Conservation (phyloP, 2,888 invertebrate genomes). For the Scaptomyza tumidula region DNA sequence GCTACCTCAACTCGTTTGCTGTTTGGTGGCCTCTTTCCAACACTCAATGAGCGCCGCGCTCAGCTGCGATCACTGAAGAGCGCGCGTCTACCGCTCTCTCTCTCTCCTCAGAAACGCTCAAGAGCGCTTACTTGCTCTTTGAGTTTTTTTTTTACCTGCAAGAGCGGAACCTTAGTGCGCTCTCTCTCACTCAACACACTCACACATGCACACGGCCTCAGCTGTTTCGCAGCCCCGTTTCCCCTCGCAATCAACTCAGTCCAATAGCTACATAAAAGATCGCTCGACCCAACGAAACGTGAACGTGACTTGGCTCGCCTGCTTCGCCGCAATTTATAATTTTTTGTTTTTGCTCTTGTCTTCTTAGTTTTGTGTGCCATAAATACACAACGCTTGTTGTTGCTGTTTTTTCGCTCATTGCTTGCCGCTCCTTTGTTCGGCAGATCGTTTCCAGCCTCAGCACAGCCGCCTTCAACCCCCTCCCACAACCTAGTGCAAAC, state of each 20-base stretch:
- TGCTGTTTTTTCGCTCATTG: constrained; percentile 35
- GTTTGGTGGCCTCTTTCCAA: constrained; percentile 8
- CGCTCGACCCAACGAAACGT: constrained; percentile 63
- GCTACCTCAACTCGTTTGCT: constrained; percentile 42
- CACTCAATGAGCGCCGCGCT: constrained; percentile 17
- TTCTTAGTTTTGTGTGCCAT: constrained; percentile 45
- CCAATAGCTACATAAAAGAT: constrained; percentile 19
- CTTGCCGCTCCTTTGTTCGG: constrained; percentile 55
- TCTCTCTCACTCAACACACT: constrained; percentile 1
- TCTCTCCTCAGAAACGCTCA: background rate
- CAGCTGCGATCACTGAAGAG: constrained; percentile 40
- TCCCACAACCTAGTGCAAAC: constrained; percentile 35
- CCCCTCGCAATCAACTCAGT: background rate
- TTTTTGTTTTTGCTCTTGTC: constrained; percentile 3
- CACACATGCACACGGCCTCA: constrained; percentile 14
- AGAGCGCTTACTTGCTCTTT: constrained; percentile 7
- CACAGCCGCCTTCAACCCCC: background rate
- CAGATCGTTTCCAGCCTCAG: constrained; percentile 48
- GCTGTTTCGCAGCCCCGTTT: constrained; percentile 35
- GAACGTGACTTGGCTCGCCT: constrained; percentile 69
- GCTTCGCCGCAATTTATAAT: constrained; percentile 37
- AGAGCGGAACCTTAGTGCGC: background rate
- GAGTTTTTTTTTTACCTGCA: background rate
- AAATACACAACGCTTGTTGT: constrained; percentile 40
- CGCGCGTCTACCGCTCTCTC: background rate